Percentiles rank a stretch among this genome's conserved stretches.
These are phyloP conservation scores for Hyperoplus immaculatus DNA, from an alignment of 2,797 vertebrate species.

Conservation along the genomic window DNA sequence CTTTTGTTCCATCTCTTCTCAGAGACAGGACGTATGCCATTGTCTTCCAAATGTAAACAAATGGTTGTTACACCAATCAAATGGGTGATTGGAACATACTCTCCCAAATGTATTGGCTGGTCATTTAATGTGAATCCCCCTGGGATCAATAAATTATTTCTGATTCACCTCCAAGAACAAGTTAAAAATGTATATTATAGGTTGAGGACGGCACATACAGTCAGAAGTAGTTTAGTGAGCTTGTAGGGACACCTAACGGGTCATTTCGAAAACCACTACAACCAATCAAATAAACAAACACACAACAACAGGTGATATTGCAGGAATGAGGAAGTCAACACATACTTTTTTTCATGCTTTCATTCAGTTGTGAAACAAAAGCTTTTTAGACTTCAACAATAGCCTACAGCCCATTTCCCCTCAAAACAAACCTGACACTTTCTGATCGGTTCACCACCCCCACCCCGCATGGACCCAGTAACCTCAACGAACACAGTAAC, in stretches of 20 bases:
- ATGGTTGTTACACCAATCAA: no score
- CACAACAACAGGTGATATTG: background rate
- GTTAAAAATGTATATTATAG: background rate
- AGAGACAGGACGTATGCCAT: background rate
- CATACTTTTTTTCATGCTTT: background rate
- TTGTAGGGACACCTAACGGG: background rate
- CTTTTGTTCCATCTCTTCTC: background rate
- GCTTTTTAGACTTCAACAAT: background rate
- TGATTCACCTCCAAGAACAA: background rate
- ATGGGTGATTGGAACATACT: background rate
- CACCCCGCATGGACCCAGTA: conserved; percentile 53
- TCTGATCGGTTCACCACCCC: conserved; percentile 17
- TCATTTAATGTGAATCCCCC: background rate
- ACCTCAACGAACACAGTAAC: conserved; percentile 47
- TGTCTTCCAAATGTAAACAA: background rate
- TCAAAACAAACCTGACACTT: conserved; percentile 52
- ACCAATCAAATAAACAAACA: background rate
- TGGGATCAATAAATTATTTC: no score
- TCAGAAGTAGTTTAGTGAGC: background rate
- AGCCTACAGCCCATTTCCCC: background rate
- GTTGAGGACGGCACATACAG: background rate
- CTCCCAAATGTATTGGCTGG: background rate
- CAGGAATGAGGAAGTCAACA: background rate
- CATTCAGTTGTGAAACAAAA: background rate
- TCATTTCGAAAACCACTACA: conserved; percentile 1